Percentiles rank a stretch among this genome's conserved stretches.
These are phyloP conservation scores for Rambutsinella grinnellia DNA, from an alignment of 2,888 invertebrate genomes.

Conservation along the genomic window DNA sequence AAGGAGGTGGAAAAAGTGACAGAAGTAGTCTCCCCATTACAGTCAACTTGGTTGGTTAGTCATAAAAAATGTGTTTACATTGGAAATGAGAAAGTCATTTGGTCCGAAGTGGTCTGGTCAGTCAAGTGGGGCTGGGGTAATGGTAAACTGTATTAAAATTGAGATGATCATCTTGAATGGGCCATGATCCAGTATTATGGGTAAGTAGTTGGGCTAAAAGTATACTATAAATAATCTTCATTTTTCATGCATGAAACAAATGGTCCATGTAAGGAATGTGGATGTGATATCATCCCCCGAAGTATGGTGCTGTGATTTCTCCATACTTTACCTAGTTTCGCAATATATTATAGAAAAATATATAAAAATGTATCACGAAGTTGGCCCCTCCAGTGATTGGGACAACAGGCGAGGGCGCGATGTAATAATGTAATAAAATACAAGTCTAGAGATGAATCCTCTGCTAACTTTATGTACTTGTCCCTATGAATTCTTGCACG, in stretches of 20 bases:
- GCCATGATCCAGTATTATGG: background rate
- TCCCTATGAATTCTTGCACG: background rate
- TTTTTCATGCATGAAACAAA: constrained; percentile 64
- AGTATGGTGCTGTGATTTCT: no score
- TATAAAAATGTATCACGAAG: no score
- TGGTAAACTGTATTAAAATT: background rate
- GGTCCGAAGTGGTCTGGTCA: background rate
- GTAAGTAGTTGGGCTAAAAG: background rate
- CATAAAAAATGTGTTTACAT: constrained; percentile 23
- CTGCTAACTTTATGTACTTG: constrained; percentile 27
- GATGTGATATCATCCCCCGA: no score
- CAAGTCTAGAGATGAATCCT: no score
- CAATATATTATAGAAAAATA: no score
- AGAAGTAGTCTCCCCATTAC: constrained; percentile 20
- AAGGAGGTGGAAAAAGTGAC: constrained; percentile 34
- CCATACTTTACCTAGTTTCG: no score
- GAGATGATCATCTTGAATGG: constrained; percentile 6
- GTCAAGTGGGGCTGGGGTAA: constrained; percentile 1
- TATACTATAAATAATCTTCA: constrained; percentile 41
- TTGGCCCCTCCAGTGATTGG: no score
- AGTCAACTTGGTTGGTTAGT: constrained; percentile 30
- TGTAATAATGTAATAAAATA: no score
- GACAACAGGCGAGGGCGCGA: no score
- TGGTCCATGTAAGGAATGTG: constrained; percentile 60
- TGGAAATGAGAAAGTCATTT: constrained; percentile 52